phyloP scores from a whole-genome alignment of 2,797 vertebrate species.

The Gymnothorax reevesii region DNA sequence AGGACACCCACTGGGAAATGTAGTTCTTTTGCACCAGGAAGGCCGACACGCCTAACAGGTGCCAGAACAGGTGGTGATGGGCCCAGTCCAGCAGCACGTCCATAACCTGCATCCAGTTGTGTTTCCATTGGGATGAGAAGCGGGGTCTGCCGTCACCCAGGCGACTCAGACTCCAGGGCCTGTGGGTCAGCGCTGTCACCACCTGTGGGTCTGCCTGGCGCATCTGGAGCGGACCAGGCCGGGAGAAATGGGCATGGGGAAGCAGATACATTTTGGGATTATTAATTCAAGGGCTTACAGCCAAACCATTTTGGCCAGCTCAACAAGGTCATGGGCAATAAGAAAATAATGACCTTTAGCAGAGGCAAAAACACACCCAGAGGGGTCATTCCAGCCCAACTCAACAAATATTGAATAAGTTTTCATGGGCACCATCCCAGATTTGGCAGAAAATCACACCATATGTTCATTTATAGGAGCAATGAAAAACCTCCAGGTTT shows the following conservation, averaged over 20 bases:
- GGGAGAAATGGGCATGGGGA: neutral
- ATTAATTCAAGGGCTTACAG: neutral
- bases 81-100: constrained; percentile 88
- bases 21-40: constrained; percentile 92
- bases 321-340: no score
- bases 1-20: constrained; percentile 84
- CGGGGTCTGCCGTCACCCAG: constrained; percentile 79
- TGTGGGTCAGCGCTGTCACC: constrained; percentile 87
- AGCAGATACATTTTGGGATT: neutral
- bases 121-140: constrained; percentile 75
- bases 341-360: no score
- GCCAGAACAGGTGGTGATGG: constrained; percentile 89
- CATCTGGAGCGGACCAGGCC: constrained; percentile 73
- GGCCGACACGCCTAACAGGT: constrained; percentile 87
- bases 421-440: no score
- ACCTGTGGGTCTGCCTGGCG: constrained; percentile 84
- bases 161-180: constrained; percentile 88
- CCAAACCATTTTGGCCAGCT: neutral
- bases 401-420: no score
- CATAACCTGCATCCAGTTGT: constrained; percentile 71
- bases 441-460: no score
- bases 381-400: no score
- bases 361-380: no score
- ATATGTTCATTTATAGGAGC: no score
- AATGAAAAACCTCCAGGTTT: no score